phyloP scores from a whole-genome alignment of 2,888 invertebrate species.

The Lycophotia porphyrea region DNA sequence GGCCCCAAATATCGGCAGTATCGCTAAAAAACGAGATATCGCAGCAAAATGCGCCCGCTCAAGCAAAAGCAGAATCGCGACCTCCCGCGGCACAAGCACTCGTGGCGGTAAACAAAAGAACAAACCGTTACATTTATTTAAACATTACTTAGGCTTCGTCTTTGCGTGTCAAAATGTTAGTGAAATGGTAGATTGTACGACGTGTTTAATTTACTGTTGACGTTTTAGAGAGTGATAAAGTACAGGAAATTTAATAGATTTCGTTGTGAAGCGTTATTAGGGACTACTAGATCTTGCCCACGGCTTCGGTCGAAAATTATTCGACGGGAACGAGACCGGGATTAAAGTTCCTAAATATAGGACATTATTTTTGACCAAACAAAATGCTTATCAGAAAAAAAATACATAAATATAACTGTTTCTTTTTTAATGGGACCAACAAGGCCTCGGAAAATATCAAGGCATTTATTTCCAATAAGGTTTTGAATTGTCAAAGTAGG shows the following conservation, averaged over 20 bases:
- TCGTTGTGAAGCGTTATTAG: too few species aligned
- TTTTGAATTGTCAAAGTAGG: not conserved
- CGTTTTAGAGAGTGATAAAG: not conserved
- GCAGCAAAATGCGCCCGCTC: too few species aligned
- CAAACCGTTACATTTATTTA: not conserved
- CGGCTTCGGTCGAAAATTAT: too few species aligned
- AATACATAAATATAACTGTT: not conserved
- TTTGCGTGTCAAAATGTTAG: not conserved
- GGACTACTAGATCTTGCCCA: not conserved
- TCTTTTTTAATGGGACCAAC: not conserved
- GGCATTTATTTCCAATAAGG: too few species aligned
- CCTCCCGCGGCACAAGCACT: not conserved
- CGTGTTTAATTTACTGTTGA: not conserved
- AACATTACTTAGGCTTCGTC: not conserved
- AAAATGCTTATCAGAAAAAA: not conserved
- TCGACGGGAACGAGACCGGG: not conserved
- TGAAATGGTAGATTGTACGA: not conserved
- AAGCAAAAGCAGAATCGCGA: too few species aligned
- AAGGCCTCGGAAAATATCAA: not conserved
- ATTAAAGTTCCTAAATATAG: not conserved
- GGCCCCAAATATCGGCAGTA: not conserved
- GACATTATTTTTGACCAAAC: too few species aligned
- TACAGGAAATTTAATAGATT: not conserved
- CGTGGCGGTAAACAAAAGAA: not conserved
- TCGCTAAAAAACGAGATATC: not conserved